Percentiles rank a stretch among this genome's conserved stretches.
Conservation (phyloP, 2,113 vertebrate species). For the Brachirus orientalis region DNA sequence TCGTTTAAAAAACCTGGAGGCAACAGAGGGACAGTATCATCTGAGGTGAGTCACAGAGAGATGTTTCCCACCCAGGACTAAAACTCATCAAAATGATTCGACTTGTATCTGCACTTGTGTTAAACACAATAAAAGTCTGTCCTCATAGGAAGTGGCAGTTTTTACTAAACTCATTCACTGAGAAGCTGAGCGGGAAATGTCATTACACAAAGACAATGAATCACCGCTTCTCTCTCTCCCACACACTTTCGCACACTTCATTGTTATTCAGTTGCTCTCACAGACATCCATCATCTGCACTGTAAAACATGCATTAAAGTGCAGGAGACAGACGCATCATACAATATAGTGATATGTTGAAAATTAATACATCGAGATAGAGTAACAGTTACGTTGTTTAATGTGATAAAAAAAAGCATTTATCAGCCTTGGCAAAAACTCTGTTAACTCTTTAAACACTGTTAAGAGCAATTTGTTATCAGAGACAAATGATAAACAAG, state of each 20-base stretch:
- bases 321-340: slow-evolving; percentile 14
- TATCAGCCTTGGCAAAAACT: neutral
- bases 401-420: slow-evolving; percentile 11
- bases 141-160: slow-evolving; percentile 36
- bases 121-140: slow-evolving; percentile 31
- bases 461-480: too few species aligned
- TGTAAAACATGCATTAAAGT: slow-evolving; percentile 22
- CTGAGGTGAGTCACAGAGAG: slow-evolving; percentile 29
- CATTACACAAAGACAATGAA: slow-evolving; percentile 9
- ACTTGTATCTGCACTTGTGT: slow-evolving; percentile 36
- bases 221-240: neutral
- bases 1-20: too few species aligned
- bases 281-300: slow-evolving; percentile 36
- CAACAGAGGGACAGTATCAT: neutral
- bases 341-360: slow-evolving; percentile 12
- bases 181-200: slow-evolving; percentile 6
- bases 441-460: too few species aligned
- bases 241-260: slow-evolving; percentile 20
- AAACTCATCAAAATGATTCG: slow-evolving; percentile 27
- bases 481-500: too few species aligned
- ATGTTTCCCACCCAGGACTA: slow-evolving; percentile 28
- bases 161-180: slow-evolving; percentile 33
- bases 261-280: slow-evolving; percentile 34
- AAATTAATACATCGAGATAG: slow-evolving; percentile 22
- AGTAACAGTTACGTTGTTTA: slow-evolving; percentile 19